Base-by-base conservation (phyloP, 2,797 vertebrate species). In the Urosaurus nigricauda region DNA sequence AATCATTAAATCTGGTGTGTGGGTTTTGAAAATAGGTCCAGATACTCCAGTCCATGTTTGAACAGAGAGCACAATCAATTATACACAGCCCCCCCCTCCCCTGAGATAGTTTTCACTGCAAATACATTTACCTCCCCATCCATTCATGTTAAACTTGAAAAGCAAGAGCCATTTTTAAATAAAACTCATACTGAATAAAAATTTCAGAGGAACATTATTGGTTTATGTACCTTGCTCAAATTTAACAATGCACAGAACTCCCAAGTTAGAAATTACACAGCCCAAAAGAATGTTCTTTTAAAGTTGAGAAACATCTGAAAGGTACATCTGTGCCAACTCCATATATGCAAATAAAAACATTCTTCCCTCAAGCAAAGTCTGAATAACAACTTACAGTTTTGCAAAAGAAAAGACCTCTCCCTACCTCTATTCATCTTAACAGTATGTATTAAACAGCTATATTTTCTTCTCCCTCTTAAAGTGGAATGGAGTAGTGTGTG, bases 11-110 rank as follows among this genome's bases (percentile, higher is more conserved):
- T 17, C 51, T 89, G 90, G 91, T 90, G 87, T 83, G 82, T 84
- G 47, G 47, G 21, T 74, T 93, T 84, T 90, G 60, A 75, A 51
- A 37, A 68, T 26, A 29, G 90, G 35, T 93, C 90, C 70, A 92
- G 89, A 86, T 53, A 93, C 51, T 88, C 83, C 53, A 68, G 13
- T 63, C 24, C 21, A 74, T 32, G n/a, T 43, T 35, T 83, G 70
- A 65, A 65, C 68, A 81, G 75, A 60, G 9, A 68, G 19, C 12
- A 60, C 24, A 24, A 9, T 53, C 47, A 32, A 37, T 78, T 29
- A 12, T 24, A 26, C 56, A 17, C 32, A 32, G 29, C 8, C 35
- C 26, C 14, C 26, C 13, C 21, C 73, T 8, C n/a, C n/a, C n/a
- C 74, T 56, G 5, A 68, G 6, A 13, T 37, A 58, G 43, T 53